phyloP scores from a whole-genome alignment of 2,797 vertebrate genomes.

The Eulemur mongoz region DNA sequence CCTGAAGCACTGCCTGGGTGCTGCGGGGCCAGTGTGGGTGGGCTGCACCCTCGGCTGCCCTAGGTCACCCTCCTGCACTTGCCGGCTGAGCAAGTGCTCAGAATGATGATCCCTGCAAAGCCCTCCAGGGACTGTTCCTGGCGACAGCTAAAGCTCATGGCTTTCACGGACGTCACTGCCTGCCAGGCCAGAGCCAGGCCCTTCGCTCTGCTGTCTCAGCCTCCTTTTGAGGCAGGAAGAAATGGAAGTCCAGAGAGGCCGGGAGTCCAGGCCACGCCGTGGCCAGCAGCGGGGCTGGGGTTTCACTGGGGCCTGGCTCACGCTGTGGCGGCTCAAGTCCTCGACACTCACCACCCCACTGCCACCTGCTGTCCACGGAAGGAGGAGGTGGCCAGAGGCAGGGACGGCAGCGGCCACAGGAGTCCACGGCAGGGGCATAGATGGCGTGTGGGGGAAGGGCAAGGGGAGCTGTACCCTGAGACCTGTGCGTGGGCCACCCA shows the following conservation, averaged over 20 bases:
- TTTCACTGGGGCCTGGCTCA: background rate
- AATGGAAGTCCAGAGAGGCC: background rate
- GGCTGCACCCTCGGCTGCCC: no score
- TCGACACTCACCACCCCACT: no score
- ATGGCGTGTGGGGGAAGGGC: background rate
- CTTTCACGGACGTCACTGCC: background rate
- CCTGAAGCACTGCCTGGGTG: background rate
- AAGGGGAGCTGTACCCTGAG: background rate
- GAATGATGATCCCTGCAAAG: no score
- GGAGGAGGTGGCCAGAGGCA: background rate
- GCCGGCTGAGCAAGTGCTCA: background rate
- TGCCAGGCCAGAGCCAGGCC: background rate
- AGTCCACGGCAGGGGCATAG: rapidly evolving
- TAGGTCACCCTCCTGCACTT: background rate
- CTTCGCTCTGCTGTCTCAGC: background rate
- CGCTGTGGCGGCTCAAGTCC: background rate
- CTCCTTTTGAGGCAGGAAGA: background rate
- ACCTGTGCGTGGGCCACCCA: rapidly evolving
- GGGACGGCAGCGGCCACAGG: rapidly evolving
- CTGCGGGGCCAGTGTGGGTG: background rate
- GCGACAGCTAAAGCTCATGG: background rate
- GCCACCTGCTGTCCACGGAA: background rate
- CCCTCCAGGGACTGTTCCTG: background rate
- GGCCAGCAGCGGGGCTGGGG: rapidly evolving
- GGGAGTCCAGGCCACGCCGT: background rate